Percentiles rank a stretch among this genome's conserved stretches.
Conservation (phyloP, 2,113 vertebrate genomes). For the Chamaea fasciata region DNA sequence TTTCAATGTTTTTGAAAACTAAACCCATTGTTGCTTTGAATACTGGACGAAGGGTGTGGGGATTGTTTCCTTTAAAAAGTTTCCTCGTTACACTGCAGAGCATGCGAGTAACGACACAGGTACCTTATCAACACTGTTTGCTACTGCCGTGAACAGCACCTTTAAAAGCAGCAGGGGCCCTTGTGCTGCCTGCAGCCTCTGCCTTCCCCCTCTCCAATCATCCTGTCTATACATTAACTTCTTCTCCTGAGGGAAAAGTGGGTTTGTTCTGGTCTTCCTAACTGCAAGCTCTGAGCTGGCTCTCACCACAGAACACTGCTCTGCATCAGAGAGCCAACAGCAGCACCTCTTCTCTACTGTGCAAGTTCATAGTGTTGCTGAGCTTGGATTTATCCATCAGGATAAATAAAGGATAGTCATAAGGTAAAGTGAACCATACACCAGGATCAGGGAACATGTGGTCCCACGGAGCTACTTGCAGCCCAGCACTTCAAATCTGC, state of each 20-base stretch:
- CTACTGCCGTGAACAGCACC: neutral
- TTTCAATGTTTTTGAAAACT: constrained; percentile 47
- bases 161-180: constrained; percentile 20
- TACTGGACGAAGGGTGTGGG: neutral
- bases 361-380: neutral
- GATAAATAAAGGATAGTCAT: neutral
- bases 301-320: neutral
- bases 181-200: neutral
- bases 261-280: neutral
- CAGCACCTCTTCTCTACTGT: neutral
- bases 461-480: neutral
- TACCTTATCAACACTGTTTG: constrained; percentile 32
- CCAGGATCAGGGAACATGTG: accelerated
- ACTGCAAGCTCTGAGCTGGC: neutral
- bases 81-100: neutral
- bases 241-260: neutral
- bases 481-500: neutral
- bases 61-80: constrained; percentile 39
- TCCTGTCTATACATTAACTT: neutral
- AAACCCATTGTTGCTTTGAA: constrained; percentile 21
- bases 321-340: neutral
- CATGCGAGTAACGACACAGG: constrained; percentile 20
- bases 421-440: neutral
- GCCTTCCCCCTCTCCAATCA: neutral
- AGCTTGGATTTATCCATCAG: neutral